Evolutionary conservation across 2,888 invertebrate species (phyloP), one percentile per base, ranked within the genome.

Genomic region (Sinotaia quadrata): DNA sequence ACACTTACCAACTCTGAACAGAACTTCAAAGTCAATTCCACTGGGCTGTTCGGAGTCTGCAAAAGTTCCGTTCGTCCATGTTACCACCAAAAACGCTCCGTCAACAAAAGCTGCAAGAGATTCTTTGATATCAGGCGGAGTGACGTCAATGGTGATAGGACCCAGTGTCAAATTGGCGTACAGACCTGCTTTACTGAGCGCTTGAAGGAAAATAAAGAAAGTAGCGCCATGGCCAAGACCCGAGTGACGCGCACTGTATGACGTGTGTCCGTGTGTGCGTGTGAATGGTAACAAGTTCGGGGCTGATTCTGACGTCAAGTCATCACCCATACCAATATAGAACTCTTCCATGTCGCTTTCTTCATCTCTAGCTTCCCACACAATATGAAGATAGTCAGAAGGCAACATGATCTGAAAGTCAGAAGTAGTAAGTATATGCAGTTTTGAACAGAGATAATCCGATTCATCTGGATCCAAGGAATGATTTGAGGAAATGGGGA

Each of bases 281-380:
- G 51, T 58, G 58, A 60, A 58, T 31, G 44, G 65, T 52, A 68
- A 29, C 24, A 77, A 18, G 54, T 71, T 72, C 24, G 80, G 78
- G 8, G 49, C 52, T 21, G 56, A 49, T 18, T 12, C 18, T 3
- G 63, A 41, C 1, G 69, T 58, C 4, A 24, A 8, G 56, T 69
- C 67, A 10, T 44, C 31, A 3, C 77, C 75, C 67, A 78, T 71
- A 10, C 78, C 80, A 15, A 80, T 62, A 47, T 49, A 24, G n/a
- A n/a, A n/a, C n/a, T 75, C 73, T 7, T 66, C 56, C 4, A 80
- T 71, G 36, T 78, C 77, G 57, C 75, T 76, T 44, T 67, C 65
- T 2, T 52, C 59, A 29, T 76, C 74, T 7, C n/a, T 34, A 2
- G 57, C 60, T 10, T 60, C 51, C 78, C 79, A 80, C 0, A 54